phyloP scores from a whole-genome alignment of 2,113 vertebrate species.

The Emydocephalus ijimae region DNA sequence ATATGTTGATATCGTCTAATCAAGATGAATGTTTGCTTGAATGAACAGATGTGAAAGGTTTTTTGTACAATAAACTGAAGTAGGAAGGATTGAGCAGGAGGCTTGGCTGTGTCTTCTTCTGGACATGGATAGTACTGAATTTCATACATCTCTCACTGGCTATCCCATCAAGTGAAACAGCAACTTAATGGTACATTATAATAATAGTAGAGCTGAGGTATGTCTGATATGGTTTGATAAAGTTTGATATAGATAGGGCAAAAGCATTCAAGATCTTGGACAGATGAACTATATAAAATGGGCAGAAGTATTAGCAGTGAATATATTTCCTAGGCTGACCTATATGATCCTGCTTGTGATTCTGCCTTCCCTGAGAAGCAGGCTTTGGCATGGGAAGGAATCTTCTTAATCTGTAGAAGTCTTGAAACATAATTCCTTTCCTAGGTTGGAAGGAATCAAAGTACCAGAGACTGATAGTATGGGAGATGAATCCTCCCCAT shows the following conservation, averaged over 20 bases:
- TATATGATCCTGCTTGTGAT: background rate
- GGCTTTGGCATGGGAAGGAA: background rate
- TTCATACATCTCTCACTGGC: background rate
- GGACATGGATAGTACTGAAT: background rate
- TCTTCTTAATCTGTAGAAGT: background rate
- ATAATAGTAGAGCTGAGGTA: background rate
- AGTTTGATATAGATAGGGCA: background rate
- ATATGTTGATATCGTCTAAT: background rate
- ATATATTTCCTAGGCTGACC: background rate
- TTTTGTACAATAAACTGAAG: background rate
- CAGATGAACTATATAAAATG: background rate
- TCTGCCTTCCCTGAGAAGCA: background rate
- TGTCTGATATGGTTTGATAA: background rate
- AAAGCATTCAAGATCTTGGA: background rate
- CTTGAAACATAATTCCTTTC: background rate
- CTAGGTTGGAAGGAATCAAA: background rate
- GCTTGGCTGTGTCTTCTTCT: background rate
- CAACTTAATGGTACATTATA: background rate
- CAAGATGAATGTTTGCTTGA: background rate
- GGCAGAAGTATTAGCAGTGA: background rate
- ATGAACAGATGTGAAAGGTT: background rate
- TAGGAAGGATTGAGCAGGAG: background rate
- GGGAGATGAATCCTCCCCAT: background rate
- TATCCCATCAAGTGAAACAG: background rate
- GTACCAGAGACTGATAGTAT: background rate